Base-by-base conservation (phyloP, 2,888 invertebrate species). In the Eristalis arbustorum region DNA sequence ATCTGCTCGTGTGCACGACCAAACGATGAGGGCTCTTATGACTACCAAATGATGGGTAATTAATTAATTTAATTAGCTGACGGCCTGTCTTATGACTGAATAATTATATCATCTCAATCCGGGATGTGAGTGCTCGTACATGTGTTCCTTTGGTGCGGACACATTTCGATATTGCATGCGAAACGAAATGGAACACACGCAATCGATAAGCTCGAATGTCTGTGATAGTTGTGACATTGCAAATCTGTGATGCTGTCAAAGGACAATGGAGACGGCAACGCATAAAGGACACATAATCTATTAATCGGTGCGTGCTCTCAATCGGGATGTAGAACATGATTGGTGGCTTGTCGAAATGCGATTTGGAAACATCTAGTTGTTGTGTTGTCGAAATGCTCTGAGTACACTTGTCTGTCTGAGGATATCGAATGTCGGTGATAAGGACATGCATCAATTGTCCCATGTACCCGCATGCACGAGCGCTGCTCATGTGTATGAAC, bases 11-110 rank as follows among this genome's bases (percentile, higher is more conserved):
- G 49, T 2, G 49, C 49, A 49, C 59, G 13, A 25, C 59, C 25
- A 13, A 25, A 18, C 1, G 14, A 59, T 59, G 25, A 13, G 59
- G 59, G 59, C 6, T 4, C 59, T 25, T 8, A 8, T 18, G 49
- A 18, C 18, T 18, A 8, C 18, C 49, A 49, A 49, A 49, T 49
- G 49, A 49, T 49, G 49, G 49, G 49, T 49, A 31, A 67, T 49
- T 67, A 67, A 67, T 67, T 67, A 67, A 67, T 56, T 67, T 28
- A 67, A 56, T 67, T 67, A 67, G 56, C 56, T 40, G 66, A 42
- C 66, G 40, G 8, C 22, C 63, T 49, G 25, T 56, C 11, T 56
- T 34, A 23, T 69, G 34, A 56, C 25, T 11, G 25, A 59, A 59
- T 25, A 59, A 59, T 59, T 59, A 59, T 28, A 59, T 59, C 59